Base-by-base conservation (phyloP, 2,797 vertebrate species). In the Amniataba percoides region DNA sequence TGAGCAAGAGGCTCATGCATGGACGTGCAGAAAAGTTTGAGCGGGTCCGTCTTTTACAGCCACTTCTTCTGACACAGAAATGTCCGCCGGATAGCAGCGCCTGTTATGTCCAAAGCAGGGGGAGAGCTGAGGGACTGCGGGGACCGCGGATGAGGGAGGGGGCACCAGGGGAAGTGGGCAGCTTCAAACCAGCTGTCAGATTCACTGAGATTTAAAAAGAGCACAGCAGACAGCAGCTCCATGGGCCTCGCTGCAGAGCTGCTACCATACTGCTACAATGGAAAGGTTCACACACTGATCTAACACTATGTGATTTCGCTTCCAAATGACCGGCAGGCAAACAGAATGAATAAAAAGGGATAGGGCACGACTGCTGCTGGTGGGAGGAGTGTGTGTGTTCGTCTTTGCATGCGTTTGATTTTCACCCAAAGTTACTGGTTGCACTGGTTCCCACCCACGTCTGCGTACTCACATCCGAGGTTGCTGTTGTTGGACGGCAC, bases 401-500 rank as follows among this genome's bases (percentile, higher is more conserved):
- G 53, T 15, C 14, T 25, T 9, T 71, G 39, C 70, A 57, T 66
- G 62, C 0, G 23, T 15, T 39, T 13, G 71, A 66, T 75, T 80
- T 36, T 55, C 46, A 60, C 52, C 45, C 48, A 80, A 36, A 74
- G 57, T 7, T 52, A 46, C 56, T 43, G 42, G 52, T 67, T 52
- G 12, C 12, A 62, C 36, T 23, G 59, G 57, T 66, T 62, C 56
- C 46, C 27, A 5, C 14, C 31, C 46, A 43, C 7, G 40, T 43
- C 36, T 6, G 1, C 27, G 4, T 77, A 95, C 95, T 95, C 80
- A 96, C 95, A 99, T 92, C 96, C 96, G 9, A 84, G 91, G 71
- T 96, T 95, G 89, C 98, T 99, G 93, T 97, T 97, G 88, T 98
- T 98, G 8, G 96, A 98, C 0, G 97, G 96, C 5, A 99, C 97